These are phyloP conservation scores for Escarpia spicata DNA, from an alignment of 2,888 invertebrate genomes.

Conservation along the genomic window DNA sequence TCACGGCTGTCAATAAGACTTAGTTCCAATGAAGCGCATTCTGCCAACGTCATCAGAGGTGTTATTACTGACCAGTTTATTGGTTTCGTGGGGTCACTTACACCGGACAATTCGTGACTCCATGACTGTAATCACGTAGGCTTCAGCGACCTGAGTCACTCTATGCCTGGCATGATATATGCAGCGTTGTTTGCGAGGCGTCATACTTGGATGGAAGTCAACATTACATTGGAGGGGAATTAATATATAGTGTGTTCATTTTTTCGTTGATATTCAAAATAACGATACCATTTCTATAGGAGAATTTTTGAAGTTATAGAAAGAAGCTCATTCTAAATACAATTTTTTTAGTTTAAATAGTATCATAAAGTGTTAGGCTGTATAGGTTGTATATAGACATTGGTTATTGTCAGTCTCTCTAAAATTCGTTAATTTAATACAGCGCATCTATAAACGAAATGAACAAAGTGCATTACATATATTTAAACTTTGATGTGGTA, in stretches of 20 bases:
- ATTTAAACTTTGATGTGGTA: background rate
- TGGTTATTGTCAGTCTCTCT: background rate
- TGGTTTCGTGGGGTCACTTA: slow-evolving; percentile 5
- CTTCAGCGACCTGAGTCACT: background rate
- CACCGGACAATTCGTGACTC: slow-evolving; percentile 8
- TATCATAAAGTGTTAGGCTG: background rate
- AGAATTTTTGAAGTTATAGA: background rate
- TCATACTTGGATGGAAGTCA: background rate
- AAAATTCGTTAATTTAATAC: background rate
- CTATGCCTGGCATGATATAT: background rate
- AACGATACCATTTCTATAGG: background rate
- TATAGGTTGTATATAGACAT: background rate
- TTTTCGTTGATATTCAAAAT: background rate
- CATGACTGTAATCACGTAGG: background rate
- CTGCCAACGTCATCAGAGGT: background rate
- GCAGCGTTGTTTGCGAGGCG: background rate
- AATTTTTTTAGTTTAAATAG: background rate
- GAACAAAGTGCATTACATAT: background rate
- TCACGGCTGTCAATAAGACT: background rate
- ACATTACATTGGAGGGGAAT: no score
- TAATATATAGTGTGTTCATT: background rate
- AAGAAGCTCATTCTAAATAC: background rate
- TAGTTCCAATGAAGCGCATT: background rate
- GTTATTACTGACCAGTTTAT: slow-evolving; percentile 16
- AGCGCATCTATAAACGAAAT: background rate